Evolutionary conservation across 2,113 vertebrate species (phyloP).

Genomic region (Sander vitreus): DNA sequence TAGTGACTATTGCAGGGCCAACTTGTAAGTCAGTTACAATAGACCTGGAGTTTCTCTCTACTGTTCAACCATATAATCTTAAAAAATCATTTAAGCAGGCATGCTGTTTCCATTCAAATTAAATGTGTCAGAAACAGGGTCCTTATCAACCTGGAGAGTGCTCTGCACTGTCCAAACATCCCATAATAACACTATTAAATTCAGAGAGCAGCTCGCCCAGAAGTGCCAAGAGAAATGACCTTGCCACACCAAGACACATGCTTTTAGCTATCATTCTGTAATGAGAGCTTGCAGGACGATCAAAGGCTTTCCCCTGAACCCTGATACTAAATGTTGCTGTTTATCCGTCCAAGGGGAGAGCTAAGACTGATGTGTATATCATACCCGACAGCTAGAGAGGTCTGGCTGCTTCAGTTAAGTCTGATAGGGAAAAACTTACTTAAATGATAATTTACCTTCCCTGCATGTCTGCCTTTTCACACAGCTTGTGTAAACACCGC

Average conservation of each 20-base stretch:
- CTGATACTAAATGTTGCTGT: conserved; percentile 81
- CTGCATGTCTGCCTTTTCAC: conserved; percentile 32
- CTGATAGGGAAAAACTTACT: conserved; percentile 38
- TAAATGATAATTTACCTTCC: conserved; percentile 35
- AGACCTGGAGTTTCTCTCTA: too few relatives aligned
- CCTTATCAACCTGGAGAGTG: conserved; percentile 22
- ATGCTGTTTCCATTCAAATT: not conserved
- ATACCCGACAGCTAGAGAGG: conserved; percentile 59
- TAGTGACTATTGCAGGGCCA: too few relatives aligned
- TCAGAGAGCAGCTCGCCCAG: conserved; percentile 21
- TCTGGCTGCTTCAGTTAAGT: conserved; percentile 44
- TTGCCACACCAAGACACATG: conserved; percentile 53
- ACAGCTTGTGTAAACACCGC: conserved; percentile 37
- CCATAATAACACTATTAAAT: conserved; percentile 43
- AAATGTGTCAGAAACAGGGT: not conserved
- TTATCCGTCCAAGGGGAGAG: conserved; percentile 66
- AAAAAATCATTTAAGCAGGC: not conserved
- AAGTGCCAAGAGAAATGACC: conserved; percentile 46
- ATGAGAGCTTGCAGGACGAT: conserved; percentile 73
- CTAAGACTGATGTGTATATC: conserved; percentile 59
- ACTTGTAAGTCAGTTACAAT: too few relatives aligned
- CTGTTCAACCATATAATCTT: not conserved
- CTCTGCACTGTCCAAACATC: conserved; percentile 17
- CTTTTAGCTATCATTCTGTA: conserved; percentile 48
- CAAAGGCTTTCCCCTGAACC: conserved; percentile 78